Conservation (phyloP, 2,797 vertebrate species). For the Gallinago stenura region DNA sequence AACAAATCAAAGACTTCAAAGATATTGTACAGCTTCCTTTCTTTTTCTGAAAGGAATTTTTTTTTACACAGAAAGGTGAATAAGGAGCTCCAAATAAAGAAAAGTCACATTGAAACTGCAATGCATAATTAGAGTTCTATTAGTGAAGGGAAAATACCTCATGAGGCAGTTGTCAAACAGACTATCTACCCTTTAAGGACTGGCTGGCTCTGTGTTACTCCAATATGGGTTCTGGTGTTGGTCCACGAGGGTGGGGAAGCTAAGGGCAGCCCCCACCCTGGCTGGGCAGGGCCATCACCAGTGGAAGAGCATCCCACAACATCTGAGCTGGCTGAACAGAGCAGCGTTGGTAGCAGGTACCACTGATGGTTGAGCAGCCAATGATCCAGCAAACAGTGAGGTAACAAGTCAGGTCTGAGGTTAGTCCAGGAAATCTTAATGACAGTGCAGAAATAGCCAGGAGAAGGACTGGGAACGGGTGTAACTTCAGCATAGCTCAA, state of each 20-base stretch:
- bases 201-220: background rate
- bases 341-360: background rate
- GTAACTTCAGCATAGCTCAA: background rate
- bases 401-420: background rate
- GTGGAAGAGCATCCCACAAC: background rate
- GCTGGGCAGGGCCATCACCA: background rate
- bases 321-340: background rate
- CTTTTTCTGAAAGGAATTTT: background rate
- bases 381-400: accelerated
- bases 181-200: background rate
- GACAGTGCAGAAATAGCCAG: background rate
- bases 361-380: background rate
- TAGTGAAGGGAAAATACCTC: background rate
- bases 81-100: background rate
- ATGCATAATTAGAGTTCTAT: background rate
- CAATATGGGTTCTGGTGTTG: background rate
- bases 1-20: background rate
- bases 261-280: accelerated
- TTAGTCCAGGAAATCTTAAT: background rate
- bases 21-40: background rate
- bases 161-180: background rate
- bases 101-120: background rate
- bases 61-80: background rate
- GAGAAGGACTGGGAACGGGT: background rate
- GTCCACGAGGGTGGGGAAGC: accelerated